phyloP scores from a whole-genome alignment of 2,888 invertebrate species.

The Penaeus monodon region DNA sequence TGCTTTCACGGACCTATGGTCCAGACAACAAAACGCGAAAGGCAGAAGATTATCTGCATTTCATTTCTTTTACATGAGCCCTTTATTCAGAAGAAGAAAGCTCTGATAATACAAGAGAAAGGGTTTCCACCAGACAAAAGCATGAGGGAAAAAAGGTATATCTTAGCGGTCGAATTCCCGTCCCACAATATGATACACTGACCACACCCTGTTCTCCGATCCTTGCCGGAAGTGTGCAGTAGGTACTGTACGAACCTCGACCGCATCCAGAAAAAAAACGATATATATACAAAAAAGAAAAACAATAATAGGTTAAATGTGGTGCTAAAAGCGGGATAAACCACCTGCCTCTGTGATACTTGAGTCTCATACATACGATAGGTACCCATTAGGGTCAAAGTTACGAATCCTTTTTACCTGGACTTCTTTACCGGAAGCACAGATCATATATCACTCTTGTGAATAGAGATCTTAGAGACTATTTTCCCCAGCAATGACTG shows the following conservation, averaged over 20 bases:
- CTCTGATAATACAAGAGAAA: background rate
- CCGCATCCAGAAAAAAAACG: slow-evolving; percentile 13
- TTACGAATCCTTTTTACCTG: background rate
- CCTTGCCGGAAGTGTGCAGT: slow-evolving; percentile 39
- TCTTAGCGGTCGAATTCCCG: background rate
- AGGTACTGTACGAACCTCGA: slow-evolving; percentile 26
- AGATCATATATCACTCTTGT: background rate
- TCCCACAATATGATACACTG: background rate
- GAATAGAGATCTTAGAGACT: background rate
- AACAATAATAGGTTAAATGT: slow-evolving; percentile 39
- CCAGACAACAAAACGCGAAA: too few relatives aligned
- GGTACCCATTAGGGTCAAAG: background rate
- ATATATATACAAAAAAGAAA: slow-evolving; percentile 11
- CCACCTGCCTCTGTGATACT: slow-evolving; percentile 15
- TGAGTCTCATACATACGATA: background rate
- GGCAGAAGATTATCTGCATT: too few relatives aligned
- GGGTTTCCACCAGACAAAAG: too few relatives aligned
- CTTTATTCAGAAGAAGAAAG: slow-evolving; percentile 1
- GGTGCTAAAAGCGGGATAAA: slow-evolving; percentile 29
- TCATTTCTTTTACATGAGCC: background rate
- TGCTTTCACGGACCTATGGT: too few relatives aligned
- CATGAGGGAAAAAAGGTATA: too few relatives aligned
- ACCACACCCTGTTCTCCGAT: background rate
- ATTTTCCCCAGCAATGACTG: background rate
- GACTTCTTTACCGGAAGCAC: too few relatives aligned